phyloP scores from a whole-genome alignment of 2,888 invertebrate species.

The Endotricha flammealis region DNA sequence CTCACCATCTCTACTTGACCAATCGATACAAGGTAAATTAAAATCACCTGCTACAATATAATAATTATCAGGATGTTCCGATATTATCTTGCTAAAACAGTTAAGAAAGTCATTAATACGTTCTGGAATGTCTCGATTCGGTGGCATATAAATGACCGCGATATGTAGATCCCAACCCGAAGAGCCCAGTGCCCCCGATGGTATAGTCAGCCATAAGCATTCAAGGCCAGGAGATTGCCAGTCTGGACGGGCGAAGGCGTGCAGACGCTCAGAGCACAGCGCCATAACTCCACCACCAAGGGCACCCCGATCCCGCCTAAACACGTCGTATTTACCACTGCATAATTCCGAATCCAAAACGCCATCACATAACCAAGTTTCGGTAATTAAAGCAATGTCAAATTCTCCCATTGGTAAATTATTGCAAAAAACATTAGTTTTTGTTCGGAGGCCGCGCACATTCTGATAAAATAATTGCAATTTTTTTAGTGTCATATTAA shows the following conservation, averaged over 20 bases:
- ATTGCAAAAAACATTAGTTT: constrained; percentile 12
- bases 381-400: constrained; percentile 8
- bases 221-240: constrained; percentile 8
- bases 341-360: constrained; percentile 15
- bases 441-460: constrained; percentile 15
- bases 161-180: constrained; percentile 8
- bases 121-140: not conserved
- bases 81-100: not conserved
- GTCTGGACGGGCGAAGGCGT: constrained; percentile 6
- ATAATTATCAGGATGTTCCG: constrained; percentile 8
- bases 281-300: constrained; percentile 15
- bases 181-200: not conserved
- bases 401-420: constrained; percentile 4
- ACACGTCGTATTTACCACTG: constrained; percentile 11
- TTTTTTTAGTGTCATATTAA: no score
- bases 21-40: constrained; percentile 15
- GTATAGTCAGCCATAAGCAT: constrained; percentile 12
- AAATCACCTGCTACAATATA: constrained; percentile 17
- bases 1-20: constrained; percentile 5
- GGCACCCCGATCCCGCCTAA: constrained; percentile 13
- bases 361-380: constrained; percentile 14
- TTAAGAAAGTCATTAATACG: not conserved
- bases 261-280: not conserved
- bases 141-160: constrained; percentile 8
- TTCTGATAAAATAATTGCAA: constrained; percentile 16